Evolutionary conservation across 2,888 invertebrate genomes (phyloP), one percentile per base, ranked within the genome.

Genomic region (Ellobium chinense): DNA sequence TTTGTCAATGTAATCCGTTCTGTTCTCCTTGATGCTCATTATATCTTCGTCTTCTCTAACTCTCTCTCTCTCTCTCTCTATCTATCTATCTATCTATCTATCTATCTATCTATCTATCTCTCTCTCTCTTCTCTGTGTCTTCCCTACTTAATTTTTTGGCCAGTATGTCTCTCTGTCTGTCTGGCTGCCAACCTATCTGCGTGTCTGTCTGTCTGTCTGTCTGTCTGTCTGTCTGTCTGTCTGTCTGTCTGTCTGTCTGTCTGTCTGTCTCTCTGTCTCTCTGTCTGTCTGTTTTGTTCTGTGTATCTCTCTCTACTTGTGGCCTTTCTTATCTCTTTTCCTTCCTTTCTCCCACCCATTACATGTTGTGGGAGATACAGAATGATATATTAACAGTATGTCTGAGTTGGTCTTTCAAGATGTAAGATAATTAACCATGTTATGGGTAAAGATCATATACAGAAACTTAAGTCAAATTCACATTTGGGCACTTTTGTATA

Each of bases 251-350:
- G 29, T 29, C 29, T 60, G 36, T 21, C 9, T 24, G 1, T 62
- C 29, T 75, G n/a, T 76, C 58, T 76, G 2, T 56, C 29, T 76
- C 3, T 34, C 36, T 76, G 4, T 27, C 56, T 56, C 31, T 70
- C 27, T 66, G 37, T 66, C 39, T 39, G n/a, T 5, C 37, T 66
- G 37, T 24, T 39, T 63, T 36, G 12, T 14, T 5, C 9, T 63
- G 34, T 36, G 12, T 4, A 5, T 24, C 24, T 66, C 58, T 58
- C 18, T 58, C n/a, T 14, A 58, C n/a, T 21, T 7, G 4, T 58
- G 12, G 18, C 5, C n/a, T 21, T 58, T 14, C n/a, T 24, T 58
- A 58, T n/a, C 9, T 58, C 24, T 65, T 31, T 65, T 24, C 36
- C 37, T 66, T 14, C 24, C 66, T 37, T 4, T 66, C 36, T 36